Conservation (phyloP, 2,888 invertebrate species). For the Atrina japonica region DNA sequence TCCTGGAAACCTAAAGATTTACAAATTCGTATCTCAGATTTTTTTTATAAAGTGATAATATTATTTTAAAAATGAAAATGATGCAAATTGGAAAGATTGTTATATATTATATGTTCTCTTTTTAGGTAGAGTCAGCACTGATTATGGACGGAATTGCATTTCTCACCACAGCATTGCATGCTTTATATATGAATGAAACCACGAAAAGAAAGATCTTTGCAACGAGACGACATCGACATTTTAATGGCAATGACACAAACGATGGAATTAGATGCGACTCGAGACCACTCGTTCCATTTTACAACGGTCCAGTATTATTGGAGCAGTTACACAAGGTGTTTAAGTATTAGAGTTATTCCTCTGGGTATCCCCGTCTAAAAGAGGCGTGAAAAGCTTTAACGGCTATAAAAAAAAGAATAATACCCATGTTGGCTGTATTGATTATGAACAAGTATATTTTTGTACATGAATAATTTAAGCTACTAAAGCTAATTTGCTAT, state of each 20-base stretch:
- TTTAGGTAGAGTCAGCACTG: constrained; percentile 53
- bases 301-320: constrained; percentile 43
- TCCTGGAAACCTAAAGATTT: no score
- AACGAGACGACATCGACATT: constrained; percentile 19
- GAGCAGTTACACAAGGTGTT: constrained; percentile 50
- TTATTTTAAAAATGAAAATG: no score
- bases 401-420: neutral
- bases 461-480: no score
- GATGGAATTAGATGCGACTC: constrained; percentile 18
- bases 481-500: no score
- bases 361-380: neutral
- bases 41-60: no score
- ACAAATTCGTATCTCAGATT: no score
- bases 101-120: no score
- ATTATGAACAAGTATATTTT: no score
- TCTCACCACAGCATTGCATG: constrained; percentile 47
- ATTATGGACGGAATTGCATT: constrained; percentile 54
- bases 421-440: neutral
- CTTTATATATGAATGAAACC: neutral
- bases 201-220: constrained; percentile 15
- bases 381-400: neutral
- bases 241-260: constrained; percentile 8
- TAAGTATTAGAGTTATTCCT: neutral
- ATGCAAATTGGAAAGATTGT: no score
- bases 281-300: constrained; percentile 34